Evolutionary conservation across 2,888 invertebrate species (phyloP), one percentile per base, ranked within the genome.

Genomic region (Leptinotarsa peninsularis): DNA sequence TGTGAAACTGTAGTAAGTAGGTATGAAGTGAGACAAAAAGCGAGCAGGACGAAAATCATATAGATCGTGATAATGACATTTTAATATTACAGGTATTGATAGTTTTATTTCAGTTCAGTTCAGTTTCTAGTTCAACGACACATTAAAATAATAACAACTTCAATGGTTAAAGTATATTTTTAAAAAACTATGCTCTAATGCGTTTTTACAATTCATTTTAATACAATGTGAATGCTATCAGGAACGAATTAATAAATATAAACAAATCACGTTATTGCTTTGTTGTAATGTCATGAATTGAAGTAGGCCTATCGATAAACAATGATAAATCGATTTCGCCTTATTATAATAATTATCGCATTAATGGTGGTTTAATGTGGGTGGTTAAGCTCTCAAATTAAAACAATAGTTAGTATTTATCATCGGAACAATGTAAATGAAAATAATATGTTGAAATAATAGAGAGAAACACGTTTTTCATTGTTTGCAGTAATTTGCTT

Each of bases 331-430:
- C 63, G n/a, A 63, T 63, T 63, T 3, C 14, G 33, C 63, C 33
- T 63, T 10, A 63, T 33, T 63, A 63, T 15, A 63, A 33, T 63
- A 63, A 63, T 63, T 63, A 63, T 63, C 63, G n/a, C 63, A 33
- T 27, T 63, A 33, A 63, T 63, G 33, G 7, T 33, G 27, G 33
- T 63, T 63, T 63, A 33, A 33, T 63, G 63, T 33, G 63, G 33
- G 63, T 33, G 63, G 63, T 63, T 27, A n/a, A 63, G 15, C 63
- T 17, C 33, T 63, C 56, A 63, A 63, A 63, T 63, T 27, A 33
- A 33, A 27, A 63, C 33, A 63, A 13, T n/a, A 18, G 17, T 10
- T 33, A 10, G 10, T 43, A 63, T 33, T 63, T 27, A 63, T 27
- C 17, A 63, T 33, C 33, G n/a, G 17, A 63, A 33, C 33, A 63